These are phyloP conservation scores for Nasonia giraulti DNA, from an alignment of 1,140 invertebrate species.

Conservation along the genomic window DNA sequence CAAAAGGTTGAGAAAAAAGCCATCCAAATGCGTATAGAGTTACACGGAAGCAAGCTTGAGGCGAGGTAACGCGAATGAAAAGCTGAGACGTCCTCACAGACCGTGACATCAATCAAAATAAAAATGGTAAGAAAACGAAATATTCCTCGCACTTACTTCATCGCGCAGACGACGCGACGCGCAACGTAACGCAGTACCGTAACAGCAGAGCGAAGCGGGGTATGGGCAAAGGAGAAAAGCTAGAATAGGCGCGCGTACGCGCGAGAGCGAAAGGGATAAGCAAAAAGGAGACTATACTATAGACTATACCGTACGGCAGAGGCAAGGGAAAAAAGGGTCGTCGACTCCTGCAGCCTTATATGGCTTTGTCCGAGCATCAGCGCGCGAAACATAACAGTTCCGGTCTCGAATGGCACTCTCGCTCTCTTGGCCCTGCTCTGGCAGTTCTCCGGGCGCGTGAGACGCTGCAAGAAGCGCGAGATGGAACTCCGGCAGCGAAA, in stretches of 20 bases:
- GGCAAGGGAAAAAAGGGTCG: background rate
- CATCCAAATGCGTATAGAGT: too few relatives aligned
- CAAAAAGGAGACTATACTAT: conserved; percentile 4
- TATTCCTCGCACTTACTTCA: too few relatives aligned
- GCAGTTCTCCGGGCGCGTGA: background rate
- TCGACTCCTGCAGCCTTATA: conserved; percentile 1
- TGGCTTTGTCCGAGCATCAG: conserved; percentile 39
- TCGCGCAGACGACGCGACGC: too few relatives aligned
- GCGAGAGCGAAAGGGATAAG: background rate
- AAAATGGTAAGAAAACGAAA: too few relatives aligned
- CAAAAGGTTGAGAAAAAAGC: too few relatives aligned
- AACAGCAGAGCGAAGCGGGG: background rate
- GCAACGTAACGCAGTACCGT: too few relatives aligned
- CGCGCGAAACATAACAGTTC: conserved; percentile 46
- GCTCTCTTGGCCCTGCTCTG: background rate
- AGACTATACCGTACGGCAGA: background rate
- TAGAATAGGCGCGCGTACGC: background rate
- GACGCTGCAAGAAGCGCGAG: background rate
- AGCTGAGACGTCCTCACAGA: too few relatives aligned
- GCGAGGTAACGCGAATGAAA: too few relatives aligned
- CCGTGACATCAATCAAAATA: too few relatives aligned
- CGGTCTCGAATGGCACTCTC: background rate
- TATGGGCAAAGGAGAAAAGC: background rate
- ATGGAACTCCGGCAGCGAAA: conserved; percentile 12
- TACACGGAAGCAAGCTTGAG: too few relatives aligned